Conservation (phyloP, 2,888 invertebrate species). For the Dilophus febrilis region DNA sequence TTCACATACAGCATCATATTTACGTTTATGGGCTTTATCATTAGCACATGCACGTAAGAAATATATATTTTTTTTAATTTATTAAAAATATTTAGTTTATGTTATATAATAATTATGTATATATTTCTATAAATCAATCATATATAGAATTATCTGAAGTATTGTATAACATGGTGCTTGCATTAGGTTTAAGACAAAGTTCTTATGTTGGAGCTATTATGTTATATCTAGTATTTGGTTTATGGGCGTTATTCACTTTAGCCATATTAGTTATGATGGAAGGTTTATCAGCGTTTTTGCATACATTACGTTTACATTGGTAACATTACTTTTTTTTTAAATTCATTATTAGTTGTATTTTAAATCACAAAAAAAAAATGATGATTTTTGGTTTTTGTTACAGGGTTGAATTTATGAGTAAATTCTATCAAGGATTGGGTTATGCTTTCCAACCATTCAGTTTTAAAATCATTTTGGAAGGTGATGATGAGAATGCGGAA, state of each 20-base stretch:
- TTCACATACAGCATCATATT: conserved; percentile 91
- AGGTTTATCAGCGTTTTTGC: conserved; percentile 95
- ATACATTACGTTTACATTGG: conserved; percentile 96
- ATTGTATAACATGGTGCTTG: conserved; percentile 83
- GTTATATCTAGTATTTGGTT: conserved; percentile 68
- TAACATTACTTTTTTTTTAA: conserved; percentile 21
- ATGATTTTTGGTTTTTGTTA: background rate
- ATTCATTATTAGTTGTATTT: background rate
- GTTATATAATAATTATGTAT: conserved; percentile 15
- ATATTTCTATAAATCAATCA: too few relatives aligned
- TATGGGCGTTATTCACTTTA: conserved; percentile 78
- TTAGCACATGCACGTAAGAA: conserved; percentile 87
- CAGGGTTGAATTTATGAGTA: conserved; percentile 88
- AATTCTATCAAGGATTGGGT: conserved; percentile 64
- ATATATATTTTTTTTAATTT: conserved; percentile 14
- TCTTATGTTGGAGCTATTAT: conserved; percentile 51
- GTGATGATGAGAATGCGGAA: conserved; percentile 26
- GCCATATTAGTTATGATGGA: conserved; percentile 97
- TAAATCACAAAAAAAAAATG: background rate
- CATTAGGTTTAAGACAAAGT: conserved; percentile 45
- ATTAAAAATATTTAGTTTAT: background rate
- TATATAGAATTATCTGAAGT: conserved; percentile 73
- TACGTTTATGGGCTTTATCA: conserved; percentile 91
- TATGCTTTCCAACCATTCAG: conserved; percentile 65
- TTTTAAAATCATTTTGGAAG: conserved; percentile 49